Evolutionary conservation across 2,888 invertebrate species (phyloP).

Genomic region (Nycteola revayana): DNA sequence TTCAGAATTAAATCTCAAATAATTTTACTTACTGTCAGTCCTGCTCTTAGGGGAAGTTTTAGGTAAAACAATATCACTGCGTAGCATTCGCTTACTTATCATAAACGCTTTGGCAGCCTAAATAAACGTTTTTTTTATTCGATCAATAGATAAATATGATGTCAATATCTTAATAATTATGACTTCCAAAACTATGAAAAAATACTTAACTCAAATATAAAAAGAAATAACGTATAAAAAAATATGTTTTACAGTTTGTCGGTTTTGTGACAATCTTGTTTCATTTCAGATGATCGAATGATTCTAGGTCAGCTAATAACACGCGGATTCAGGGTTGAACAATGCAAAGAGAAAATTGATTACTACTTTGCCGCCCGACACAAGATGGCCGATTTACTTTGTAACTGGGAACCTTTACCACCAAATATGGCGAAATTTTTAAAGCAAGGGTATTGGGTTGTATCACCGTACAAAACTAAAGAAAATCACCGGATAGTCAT

Average conservation of each 20-base stretch:
- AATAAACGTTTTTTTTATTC: no score
- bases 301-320: slow-evolving; percentile 34
- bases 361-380: slow-evolving; percentile 34
- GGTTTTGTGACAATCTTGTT: slow-evolving; percentile 1
- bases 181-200: neutral
- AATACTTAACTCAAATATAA: neutral
- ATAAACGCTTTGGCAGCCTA: no score
- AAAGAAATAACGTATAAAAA: no score
- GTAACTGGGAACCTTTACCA: slow-evolving; percentile 9
- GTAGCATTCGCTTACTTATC: no score
- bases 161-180: neutral
- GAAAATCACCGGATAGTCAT: slow-evolving; percentile 22
- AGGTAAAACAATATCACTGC: no score
- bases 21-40: no score
- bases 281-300: slow-evolving; percentile 36
- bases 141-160: no score
- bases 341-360: slow-evolving; percentile 38
- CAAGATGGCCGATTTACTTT: slow-evolving; percentile 35
- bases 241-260: no score
- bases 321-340: slow-evolving; percentile 38
- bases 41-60: no score
- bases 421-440: slow-evolving; percentile 10
- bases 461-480: slow-evolving; percentile 20
- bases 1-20: no score
- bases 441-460: slow-evolving; percentile 22